phyloP scores from a whole-genome alignment of 2,113 vertebrate species.

The Hippocampus mohnikei region DNA sequence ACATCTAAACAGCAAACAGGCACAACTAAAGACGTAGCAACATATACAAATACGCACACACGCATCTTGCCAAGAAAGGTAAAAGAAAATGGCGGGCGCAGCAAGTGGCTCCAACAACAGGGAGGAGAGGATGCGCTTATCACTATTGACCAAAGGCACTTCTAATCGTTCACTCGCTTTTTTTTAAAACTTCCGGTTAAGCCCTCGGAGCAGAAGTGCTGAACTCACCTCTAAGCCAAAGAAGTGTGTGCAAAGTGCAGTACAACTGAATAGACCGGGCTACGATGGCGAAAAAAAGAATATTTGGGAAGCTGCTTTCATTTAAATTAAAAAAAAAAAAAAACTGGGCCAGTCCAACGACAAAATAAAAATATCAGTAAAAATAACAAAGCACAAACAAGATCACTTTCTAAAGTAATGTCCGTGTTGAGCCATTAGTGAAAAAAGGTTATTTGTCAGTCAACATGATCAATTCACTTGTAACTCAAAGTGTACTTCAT shows the following conservation, averaged over 20 bases:
- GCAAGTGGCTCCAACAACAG: slow-evolving; percentile 30
- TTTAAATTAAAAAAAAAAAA: slow-evolving; percentile 10
- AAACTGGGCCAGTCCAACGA: neutral
- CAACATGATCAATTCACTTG: neutral
- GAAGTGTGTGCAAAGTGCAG: slow-evolving; percentile 64
- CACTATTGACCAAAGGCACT: slow-evolving; percentile 59
- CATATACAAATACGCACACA: slow-evolving; percentile 3
- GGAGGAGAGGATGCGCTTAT: slow-evolving; percentile 33
- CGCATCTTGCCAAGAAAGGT: slow-evolving; percentile 11
- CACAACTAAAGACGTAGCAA: slow-evolving; percentile 31
- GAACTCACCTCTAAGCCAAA: slow-evolving; percentile 37
- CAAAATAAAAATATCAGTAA: slow-evolving; percentile 2
- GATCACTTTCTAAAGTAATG: neutral
- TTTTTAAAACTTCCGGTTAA: slow-evolving; percentile 17
- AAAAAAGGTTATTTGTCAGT: neutral
- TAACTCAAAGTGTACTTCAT: neutral
- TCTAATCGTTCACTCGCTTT: slow-evolving; percentile 39
- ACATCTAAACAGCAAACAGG: slow-evolving; percentile 48
- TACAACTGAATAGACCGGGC: slow-evolving; percentile 46
- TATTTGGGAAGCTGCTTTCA: neutral
- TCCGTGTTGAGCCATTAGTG: neutral
- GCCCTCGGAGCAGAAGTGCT: slow-evolving; percentile 46
- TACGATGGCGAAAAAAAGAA: slow-evolving; percentile 19
- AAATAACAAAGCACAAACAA: neutral
- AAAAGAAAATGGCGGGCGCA: slow-evolving; percentile 27